Evolutionary conservation across 2,797 vertebrate genomes (phyloP), one percentile per base, ranked within the genome.

Genomic region (Poliocrania exsul): DNA sequence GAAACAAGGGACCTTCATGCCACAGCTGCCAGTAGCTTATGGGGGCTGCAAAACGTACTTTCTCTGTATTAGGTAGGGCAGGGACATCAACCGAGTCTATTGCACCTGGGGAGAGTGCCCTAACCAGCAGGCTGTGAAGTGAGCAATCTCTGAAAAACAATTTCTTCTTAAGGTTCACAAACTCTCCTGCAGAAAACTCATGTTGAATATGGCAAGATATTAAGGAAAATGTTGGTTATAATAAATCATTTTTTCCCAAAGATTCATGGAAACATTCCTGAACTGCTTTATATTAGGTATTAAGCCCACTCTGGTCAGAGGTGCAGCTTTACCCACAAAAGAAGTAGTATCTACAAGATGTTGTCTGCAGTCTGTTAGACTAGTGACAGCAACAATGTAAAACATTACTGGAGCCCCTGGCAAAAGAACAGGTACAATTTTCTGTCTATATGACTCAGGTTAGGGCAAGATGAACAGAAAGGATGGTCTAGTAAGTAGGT

Each of bases 191-290:
- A 86, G 61, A 91, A 88, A 69, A 58, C 38, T 71, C 74, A 28
- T 78, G 50, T n/a, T 91, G 65, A 92, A 69, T 6, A 6, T 49
- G 72, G 69, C 57, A 81, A 86, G 57, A 42, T 10, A 81, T 12
- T 40, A 65, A 40, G 87, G 85, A 96, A 91, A 86, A 62, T 40
- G 61, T 78, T 75, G 72, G 37, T 72, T 90, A 19, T 65, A 88
- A 50, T 15, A 78, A 93, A 86, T 77, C 0, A 44, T 49, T 44
- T 94, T 81, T 94, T 57, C 82, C 60, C 57, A 33, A 58, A 92
- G 65, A 75, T 86, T 81, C 4, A 44, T 65, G 90, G 72, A 95
- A 95, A 96, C 83, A 90, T 78, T 92, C 85, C 75, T 88, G 79
- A 86, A 46, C 79, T 83, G 37, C 25, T 85, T 74, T 92, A 51